Percentiles rank a stretch among this genome's conserved stretches.
Evolutionary conservation across 2,113 vertebrate genomes (phyloP).

Genomic region (Lepus europaeus): DNA sequence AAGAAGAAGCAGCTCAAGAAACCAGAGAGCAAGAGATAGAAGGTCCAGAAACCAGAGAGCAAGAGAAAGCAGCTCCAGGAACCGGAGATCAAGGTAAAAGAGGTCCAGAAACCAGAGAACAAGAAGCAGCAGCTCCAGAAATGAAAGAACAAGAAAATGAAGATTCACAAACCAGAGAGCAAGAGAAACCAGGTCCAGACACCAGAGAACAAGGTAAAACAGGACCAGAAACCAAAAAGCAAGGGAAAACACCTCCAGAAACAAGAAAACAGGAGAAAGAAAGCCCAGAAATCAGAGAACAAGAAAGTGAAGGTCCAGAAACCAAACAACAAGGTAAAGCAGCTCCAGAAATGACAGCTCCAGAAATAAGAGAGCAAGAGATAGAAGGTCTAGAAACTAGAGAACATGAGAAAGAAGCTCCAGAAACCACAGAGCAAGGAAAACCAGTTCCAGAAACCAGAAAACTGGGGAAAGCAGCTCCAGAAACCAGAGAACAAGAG

Average conservation of each 20-base stretch:
- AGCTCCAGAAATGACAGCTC: background rate
- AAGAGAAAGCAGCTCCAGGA: too few relatives aligned
- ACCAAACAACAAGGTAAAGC: too few relatives aligned
- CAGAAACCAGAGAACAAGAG: too few relatives aligned
- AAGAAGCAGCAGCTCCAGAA: background rate
- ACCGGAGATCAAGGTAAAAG: background rate
- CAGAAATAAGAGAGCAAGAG: background rate
- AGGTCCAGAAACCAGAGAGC: background rate
- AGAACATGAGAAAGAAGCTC: background rate
- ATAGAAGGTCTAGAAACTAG: too few relatives aligned
- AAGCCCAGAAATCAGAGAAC: background rate
- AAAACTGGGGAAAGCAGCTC: too few relatives aligned
- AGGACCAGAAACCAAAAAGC: background rate
- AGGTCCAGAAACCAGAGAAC: background rate
- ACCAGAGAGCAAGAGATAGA: too few relatives aligned
- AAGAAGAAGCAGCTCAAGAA: background rate
- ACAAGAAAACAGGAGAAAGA: too few relatives aligned
- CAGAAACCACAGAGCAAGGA: background rate
- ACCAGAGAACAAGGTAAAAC: background rate
- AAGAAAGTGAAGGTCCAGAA: too few relatives aligned
- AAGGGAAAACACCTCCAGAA: too few relatives aligned
- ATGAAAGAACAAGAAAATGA: too few relatives aligned
- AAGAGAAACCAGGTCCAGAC: background rate
- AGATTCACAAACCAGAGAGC: too few relatives aligned
- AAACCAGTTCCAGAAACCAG: too few relatives aligned